Evolutionary conservation across 53 echinoderm and acorn worm genomes (phyloP).

Genomic region (Astropecten irregularis): DNA sequence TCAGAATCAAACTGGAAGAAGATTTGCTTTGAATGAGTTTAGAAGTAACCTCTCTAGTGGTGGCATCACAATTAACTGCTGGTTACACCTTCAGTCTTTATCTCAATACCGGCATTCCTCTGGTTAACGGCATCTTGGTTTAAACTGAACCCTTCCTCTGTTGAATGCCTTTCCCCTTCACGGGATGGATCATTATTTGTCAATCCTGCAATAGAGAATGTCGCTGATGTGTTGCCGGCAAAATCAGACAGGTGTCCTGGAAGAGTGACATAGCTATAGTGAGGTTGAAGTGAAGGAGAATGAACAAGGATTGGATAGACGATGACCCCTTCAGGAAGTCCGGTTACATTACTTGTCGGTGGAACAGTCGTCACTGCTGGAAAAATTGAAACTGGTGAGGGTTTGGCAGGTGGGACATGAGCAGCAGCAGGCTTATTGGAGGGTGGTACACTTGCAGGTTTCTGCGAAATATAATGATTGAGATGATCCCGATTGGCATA

Average conservation of each 20-base stretch:
- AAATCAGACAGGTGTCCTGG: conserved; percentile 73
- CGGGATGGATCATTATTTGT: not conserved
- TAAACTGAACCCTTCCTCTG: conserved; percentile 1
- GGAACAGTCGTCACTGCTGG: conserved; percentile 4
- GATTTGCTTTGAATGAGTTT: too few species aligned
- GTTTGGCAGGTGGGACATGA: not conserved
- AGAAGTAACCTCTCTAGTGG: too few species aligned
- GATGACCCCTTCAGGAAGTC: conserved; percentile 81
- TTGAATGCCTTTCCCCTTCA: conserved; percentile 12
- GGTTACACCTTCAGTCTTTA: conserved; percentile 1
- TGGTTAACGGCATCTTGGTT: conserved; percentile 15
- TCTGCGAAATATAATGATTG: conserved; percentile 43
- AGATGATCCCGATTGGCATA: conserved; percentile 72
- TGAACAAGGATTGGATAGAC: conserved; percentile 94
- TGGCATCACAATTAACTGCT: not conserved
- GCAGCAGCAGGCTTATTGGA: conserved; percentile 5
- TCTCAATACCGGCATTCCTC: conserved; percentile 25
- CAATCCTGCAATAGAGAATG: conserved; percentile 21
- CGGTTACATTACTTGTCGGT: conserved; percentile 23
- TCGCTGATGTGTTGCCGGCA: conserved; percentile 23
- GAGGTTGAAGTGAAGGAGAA: conserved; percentile 83
- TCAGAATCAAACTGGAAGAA: too few species aligned
- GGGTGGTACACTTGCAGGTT: not conserved
- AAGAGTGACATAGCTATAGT: conserved; percentile 91
- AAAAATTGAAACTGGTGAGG: conserved; percentile 14